A percentile compares a stretch with the other conserved stretches of the same genome.
Conservation (phyloP, 2,113 vertebrate genomes). For the Microcebus murinus region DNA sequence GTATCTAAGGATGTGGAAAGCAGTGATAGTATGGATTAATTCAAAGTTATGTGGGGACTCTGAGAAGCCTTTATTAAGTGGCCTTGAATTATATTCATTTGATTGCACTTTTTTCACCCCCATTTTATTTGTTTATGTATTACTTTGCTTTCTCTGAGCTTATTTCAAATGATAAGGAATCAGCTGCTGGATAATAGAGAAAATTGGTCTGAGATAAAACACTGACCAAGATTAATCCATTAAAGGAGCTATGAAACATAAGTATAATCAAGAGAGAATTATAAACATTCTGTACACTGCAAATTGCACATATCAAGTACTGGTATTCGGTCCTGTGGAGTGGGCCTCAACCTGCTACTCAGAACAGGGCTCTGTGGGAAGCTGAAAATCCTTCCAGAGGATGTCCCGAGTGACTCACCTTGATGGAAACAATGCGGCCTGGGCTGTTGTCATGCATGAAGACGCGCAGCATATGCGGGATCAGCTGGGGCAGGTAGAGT, state of each 20-base stretch:
- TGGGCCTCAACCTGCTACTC: neutral
- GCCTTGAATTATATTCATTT: neutral
- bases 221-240: neutral
- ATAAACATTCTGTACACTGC: neutral
- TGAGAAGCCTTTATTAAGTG: neutral
- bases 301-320: neutral
- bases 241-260: neutral
- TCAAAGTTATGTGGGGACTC: neutral
- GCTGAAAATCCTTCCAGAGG: neutral
- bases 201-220: neutral
- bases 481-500: slow-evolving; percentile 97
- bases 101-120: neutral
- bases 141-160: neutral
- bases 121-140: neutral
- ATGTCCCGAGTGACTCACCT: slow-evolving; percentile 85
- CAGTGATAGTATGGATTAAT: rapidly evolving
- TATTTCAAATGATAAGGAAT: neutral
- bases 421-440: slow-evolving; percentile 95
- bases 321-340: neutral
- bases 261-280: neutral
- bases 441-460: slow-evolving; percentile 99
- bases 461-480: slow-evolving; percentile 98
- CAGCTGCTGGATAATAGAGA: neutral
- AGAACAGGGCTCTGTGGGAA: neutral
- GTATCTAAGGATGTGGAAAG: rapidly evolving